Conservation (phyloP, 2,888 invertebrate genomes). For the Oligia latruncula region DNA sequence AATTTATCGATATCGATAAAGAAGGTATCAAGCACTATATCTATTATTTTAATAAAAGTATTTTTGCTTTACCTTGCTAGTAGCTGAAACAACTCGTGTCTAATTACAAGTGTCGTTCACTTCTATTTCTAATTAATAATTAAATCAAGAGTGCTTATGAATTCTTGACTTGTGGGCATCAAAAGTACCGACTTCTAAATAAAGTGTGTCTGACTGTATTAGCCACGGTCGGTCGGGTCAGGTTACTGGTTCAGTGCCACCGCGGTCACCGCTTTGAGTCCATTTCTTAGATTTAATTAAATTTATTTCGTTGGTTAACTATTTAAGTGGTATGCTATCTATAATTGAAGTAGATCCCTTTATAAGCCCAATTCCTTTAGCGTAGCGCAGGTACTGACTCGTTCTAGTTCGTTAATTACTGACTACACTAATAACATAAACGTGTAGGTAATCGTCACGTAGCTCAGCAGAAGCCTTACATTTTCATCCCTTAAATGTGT, state of each 20-base stretch:
- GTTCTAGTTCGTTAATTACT: neutral
- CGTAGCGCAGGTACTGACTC: neutral
- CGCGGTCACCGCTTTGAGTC: neutral
- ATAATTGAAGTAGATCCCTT: neutral
- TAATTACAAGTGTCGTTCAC: neutral
- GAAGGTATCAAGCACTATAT: neutral
- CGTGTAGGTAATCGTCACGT: constrained; percentile 14
- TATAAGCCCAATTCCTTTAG: neutral
- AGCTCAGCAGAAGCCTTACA: constrained; percentile 21
- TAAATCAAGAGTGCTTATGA: constrained; percentile 15
- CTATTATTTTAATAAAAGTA: neutral
- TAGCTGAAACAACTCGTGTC: neutral
- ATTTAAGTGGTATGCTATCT: neutral
- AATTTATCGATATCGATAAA: constrained; percentile 28
- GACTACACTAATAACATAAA: constrained; percentile 5
- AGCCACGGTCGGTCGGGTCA: constrained; percentile 9
- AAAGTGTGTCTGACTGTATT: constrained; percentile 1
- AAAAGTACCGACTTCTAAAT: constrained; percentile 25
- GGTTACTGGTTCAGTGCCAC: constrained; percentile 6
- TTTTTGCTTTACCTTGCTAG: neutral
- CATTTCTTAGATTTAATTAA: constrained; percentile 18
- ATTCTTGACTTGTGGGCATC: constrained; percentile 9
- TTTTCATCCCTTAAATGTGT: neutral
- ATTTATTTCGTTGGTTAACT: constrained; percentile 4
- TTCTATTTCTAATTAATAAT: constrained; percentile 20